These are phyloP conservation scores for Magallana angulata DNA, from an alignment of 1,140 invertebrate genomes.

Conservation along the genomic window DNA sequence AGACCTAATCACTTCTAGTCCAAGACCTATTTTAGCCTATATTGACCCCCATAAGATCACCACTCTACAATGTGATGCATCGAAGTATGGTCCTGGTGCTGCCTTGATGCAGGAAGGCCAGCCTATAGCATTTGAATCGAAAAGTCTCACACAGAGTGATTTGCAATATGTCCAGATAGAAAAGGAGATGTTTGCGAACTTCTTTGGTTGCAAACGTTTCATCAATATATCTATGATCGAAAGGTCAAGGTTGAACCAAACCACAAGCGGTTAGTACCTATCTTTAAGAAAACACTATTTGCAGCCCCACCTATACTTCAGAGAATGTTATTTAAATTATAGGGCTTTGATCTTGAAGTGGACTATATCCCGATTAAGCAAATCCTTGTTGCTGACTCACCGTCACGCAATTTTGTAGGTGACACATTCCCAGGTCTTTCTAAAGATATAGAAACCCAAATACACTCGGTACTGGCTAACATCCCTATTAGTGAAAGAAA, in stretches of 20 bases:
- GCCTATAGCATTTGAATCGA: slow-evolving; percentile 79
- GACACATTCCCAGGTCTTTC: slow-evolving; percentile 38
- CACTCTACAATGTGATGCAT: slow-evolving; percentile 58
- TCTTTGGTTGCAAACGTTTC: slow-evolving; percentile 81
- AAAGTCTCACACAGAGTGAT: slow-evolving; percentile 77
- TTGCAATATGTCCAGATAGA: slow-evolving; percentile 80
- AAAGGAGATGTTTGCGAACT: slow-evolving; percentile 80
- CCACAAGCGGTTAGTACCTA: slow-evolving; percentile 66
- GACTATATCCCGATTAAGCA: slow-evolving; percentile 59
- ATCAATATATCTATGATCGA: slow-evolving; percentile 80
- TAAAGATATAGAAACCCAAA: slow-evolving; percentile 45
- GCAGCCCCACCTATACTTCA: slow-evolving; percentile 35
- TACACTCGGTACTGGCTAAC: slow-evolving; percentile 31
- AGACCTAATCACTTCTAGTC: slow-evolving; percentile 31
- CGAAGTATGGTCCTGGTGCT: slow-evolving; percentile 75
- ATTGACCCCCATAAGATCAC: slow-evolving; percentile 45
- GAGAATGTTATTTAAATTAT: slow-evolving; percentile 53
- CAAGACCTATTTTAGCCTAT: slow-evolving; percentile 37
- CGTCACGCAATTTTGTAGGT: slow-evolving; percentile 46
- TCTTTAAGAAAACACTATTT: slow-evolving; percentile 50
- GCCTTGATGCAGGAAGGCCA: slow-evolving; percentile 78
- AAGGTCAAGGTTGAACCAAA: no score
- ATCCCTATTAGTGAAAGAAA: background rate
- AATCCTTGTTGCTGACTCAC: slow-evolving; percentile 58
- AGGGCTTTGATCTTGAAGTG: slow-evolving; percentile 63